phyloP scores from a whole-genome alignment of 2,797 vertebrate species.

The Acropternis orthonyx region DNA sequence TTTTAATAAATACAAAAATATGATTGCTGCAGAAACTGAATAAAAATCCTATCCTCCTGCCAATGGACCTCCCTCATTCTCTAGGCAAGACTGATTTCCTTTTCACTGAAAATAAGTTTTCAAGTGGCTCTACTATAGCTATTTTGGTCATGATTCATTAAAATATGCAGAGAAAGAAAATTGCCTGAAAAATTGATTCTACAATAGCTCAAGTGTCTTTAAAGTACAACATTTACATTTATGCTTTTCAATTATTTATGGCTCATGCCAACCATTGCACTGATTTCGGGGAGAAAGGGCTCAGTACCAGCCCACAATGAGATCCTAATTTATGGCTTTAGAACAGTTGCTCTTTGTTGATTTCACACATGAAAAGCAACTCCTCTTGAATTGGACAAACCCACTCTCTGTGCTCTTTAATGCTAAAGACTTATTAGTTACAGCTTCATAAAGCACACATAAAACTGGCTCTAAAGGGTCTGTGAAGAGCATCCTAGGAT shows the following conservation, averaged over 20 bases:
- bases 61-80: not conserved
- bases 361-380: not conserved
- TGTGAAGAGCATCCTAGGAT: not conserved
- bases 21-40: not conserved
- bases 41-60: not conserved
- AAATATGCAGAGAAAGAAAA: slow-evolving; percentile 1
- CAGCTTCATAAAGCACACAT: not conserved
- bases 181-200: not conserved
- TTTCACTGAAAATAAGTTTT: not conserved
- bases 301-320: not conserved
- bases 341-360: not conserved
- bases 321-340: not conserved
- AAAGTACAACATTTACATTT: not conserved
- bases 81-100: not conserved
- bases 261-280: not conserved
- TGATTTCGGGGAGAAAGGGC: not conserved
- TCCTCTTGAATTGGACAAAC: not conserved
- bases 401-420: not conserved
- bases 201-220: not conserved
- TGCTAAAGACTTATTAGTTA: not conserved
- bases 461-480: not conserved
- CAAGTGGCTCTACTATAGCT: not conserved
- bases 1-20: not conserved
- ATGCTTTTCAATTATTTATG: not conserved
- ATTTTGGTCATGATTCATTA: not conserved